Evolutionary conservation across 2,888 invertebrate species (phyloP), one percentile per base, ranked within the genome.

Genomic region (Aleiodes testaceus): DNA sequence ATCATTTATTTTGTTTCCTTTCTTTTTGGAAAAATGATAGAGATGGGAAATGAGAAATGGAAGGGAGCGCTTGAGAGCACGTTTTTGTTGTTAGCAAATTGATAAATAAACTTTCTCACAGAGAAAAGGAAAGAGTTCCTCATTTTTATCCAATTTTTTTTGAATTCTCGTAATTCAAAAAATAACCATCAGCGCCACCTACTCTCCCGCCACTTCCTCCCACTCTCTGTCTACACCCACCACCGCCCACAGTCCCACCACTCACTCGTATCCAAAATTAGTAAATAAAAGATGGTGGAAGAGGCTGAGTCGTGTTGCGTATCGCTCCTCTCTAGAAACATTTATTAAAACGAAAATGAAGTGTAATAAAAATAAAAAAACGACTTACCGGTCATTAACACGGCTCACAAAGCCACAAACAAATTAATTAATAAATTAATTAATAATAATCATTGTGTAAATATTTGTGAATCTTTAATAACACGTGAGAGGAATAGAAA

Each of bases 281-380:
- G 86, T 86, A 85, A 86, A 86, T 86, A 86, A 85, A 63, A 85
- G 85, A 85, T 85, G 86, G 83, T 83, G 82, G 82, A 83, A 80
- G 79, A 79, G 80, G 76, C 73, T 72, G 78, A 80, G 83, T 77
- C 75, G 86, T 81, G 81, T 79, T 81, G 78, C 76, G 76, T 79
- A 79, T 82, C 81, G 84, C 79, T 79, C 78, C 76, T 75, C 78
- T 75, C 75, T 77, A 80, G 78, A 11, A 36, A 36, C 9, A 36
- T 36, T 36, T 36, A 9, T 36, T 36, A 9, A 36, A 36, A 83
- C 82, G 83, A 83, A 84, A 84, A 82, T 82, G 82, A 82, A 78
- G 79, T 81, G 80, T 79, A 82, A 81, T 79, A 77, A 79, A 70
- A 77, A 72, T 72, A 76, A 70, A 73, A 73, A 72, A 74, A 74